These are phyloP conservation scores for Brachypteracias leptosomus DNA, from an alignment of 2,113 vertebrate species.

Conservation along the genomic window DNA sequence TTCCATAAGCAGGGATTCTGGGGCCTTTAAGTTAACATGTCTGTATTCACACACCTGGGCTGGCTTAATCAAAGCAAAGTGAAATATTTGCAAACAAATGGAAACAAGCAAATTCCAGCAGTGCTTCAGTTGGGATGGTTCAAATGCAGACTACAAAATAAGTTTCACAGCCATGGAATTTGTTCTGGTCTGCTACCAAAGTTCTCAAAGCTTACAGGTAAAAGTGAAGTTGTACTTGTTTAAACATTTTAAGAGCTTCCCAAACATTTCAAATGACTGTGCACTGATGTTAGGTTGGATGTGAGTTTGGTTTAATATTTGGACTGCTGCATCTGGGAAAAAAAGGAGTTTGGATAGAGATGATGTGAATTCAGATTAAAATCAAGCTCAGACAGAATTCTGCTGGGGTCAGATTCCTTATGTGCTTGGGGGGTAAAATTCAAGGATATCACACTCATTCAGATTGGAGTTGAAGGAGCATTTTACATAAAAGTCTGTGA, in stretches of 20 bases:
- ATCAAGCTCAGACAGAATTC: not conserved
- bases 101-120: not conserved
- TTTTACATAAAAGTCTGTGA: not conserved
- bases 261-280: not conserved
- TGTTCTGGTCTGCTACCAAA: not conserved
- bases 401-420: not conserved
- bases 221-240: not conserved
- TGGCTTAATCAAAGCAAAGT: not conserved
- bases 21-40: not conserved
- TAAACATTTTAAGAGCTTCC: not conserved
- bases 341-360: not conserved
- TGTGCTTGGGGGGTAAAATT: not conserved
- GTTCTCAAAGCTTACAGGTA: not conserved
- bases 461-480: not conserved
- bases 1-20: not conserved
- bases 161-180: not conserved
- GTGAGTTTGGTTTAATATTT: not conserved
- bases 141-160: not conserved
- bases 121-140: not conserved
- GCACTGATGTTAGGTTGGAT: not conserved
- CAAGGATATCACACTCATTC: not conserved
- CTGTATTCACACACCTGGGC: not conserved
- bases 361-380: not conserved
- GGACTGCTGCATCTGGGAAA: not conserved
- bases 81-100: not conserved